Evolutionary conservation across 1,140 invertebrate species (phyloP), one percentile per base, ranked within the genome.

Genomic region (Ips nitidus): DNA sequence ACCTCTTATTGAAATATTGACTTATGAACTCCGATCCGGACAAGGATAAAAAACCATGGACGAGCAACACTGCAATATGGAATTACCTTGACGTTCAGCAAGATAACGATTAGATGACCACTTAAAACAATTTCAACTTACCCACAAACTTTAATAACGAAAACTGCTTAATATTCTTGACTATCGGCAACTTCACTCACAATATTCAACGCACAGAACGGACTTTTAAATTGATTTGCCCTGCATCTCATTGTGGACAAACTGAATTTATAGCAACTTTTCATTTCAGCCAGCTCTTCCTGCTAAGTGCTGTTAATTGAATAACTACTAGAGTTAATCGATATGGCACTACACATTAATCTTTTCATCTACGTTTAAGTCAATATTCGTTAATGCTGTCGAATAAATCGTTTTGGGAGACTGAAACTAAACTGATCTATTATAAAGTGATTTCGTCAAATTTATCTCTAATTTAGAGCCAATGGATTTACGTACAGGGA

Each of bases 281-380:
- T 68, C 8, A 41, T 57, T 41, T 8, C 37, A 40, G 41, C 4
- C 8, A 41, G 40, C 43, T 61, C 57, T 61, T 68, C 52, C 47
- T 68, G 7, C 41, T 61, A 68, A 60, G 57, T 68, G 66, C n/a
- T 61, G 55, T 68, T 61, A 68, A 68, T 68, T 68, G 58, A 68
- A 53, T 68, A 68, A 68, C 66, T 60, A 39, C 58, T 38, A 8
- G 47, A 61, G 57, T 67, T 61, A 68, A 68, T 61, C 52, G 8
- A 68, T 61, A 39, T 68, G 66, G 40, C 57, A 53, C 58, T 41
- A 53, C 22, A 47, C 43, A 67, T 58, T 59, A 58, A 67, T 67
- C 40, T 52, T 59, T 38, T 40, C 53, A 65, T 41, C 52, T 42
- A 55, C 63, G 52, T 52, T 63, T 38, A 8, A 45, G 59, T 61